Conservation (phyloP, 2,113 vertebrate species). For the Bombycilla garrulus region DNA sequence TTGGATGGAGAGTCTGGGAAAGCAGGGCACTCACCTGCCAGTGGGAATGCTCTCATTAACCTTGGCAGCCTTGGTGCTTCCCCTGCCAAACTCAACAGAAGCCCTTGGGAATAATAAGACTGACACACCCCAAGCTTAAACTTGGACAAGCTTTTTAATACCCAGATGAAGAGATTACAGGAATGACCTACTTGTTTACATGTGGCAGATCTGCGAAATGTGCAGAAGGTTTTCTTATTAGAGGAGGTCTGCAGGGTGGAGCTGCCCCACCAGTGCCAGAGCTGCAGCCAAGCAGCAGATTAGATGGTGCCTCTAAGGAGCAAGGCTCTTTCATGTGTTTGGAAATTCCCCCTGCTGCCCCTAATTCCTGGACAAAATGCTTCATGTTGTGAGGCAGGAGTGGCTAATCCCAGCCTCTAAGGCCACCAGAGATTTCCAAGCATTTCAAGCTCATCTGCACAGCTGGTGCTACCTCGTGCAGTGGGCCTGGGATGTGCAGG, state of each 20-base stretch:
- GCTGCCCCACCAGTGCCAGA: not conserved
- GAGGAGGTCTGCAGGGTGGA: not conserved
- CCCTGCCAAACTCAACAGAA: not conserved
- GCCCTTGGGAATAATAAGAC: not conserved
- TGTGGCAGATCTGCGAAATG: not conserved
- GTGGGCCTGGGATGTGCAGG: not conserved
- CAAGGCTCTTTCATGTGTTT: not conserved
- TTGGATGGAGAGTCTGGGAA: not conserved
- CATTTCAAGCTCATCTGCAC: not conserved
- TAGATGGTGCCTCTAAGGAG: not conserved
- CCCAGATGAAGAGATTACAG: constrained; percentile 52
- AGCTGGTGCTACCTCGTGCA: not conserved
- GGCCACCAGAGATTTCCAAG: not conserved
- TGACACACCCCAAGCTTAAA: constrained; percentile 60
- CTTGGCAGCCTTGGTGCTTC: not conserved
- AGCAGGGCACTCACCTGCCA: not conserved
- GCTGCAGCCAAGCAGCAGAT: not conserved
- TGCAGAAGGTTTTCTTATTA: constrained; percentile 42
- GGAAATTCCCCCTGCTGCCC: not conserved
- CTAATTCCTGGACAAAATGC: not conserved
- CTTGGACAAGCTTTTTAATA: constrained; percentile 62
- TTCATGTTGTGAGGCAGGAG: not conserved
- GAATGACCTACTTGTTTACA: constrained; percentile 59
- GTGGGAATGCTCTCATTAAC: not conserved
- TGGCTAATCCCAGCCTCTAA: not conserved